These are phyloP conservation scores for Drosophila lacteicornis DNA, from an alignment of 1,140 invertebrate species.

Conservation along the genomic window DNA sequence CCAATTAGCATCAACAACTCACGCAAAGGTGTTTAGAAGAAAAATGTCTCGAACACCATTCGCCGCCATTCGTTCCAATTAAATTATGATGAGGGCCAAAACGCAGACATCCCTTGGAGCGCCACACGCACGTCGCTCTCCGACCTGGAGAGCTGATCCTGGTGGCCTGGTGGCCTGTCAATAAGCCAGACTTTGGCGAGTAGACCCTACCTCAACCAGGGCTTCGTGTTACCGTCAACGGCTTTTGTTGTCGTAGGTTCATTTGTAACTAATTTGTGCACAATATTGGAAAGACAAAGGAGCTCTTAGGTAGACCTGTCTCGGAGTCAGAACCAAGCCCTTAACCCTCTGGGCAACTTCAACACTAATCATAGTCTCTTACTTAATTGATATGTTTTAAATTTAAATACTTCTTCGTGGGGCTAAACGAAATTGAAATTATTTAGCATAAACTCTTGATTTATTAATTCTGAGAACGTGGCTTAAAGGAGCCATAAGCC, in stretches of 20 bases:
- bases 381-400: constrained; percentile 4
- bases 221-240: constrained; percentile 67
- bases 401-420: neutral
- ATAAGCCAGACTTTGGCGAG: constrained; percentile 17
- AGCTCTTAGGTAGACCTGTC: constrained; percentile 17
- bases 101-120: constrained; percentile 42
- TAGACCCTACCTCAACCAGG: constrained; percentile 31
- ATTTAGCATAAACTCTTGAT: constrained; percentile 6
- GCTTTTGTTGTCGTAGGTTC: constrained; percentile 78
- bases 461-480: neutral
- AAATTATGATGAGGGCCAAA: constrained; percentile 41
- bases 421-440: neutral
- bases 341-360: constrained; percentile 12
- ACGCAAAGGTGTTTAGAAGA: constrained; percentile 59
- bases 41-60: constrained; percentile 33
- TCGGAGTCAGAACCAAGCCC: neutral
- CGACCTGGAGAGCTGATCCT: neutral
- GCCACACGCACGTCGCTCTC: constrained; percentile 45
- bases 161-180: constrained; percentile 50
- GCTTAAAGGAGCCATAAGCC: neutral
- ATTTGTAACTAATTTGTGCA: constrained; percentile 83
- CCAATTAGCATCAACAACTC: constrained; percentile 44
- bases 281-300: constrained; percentile 72
- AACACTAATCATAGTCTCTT: neutral
- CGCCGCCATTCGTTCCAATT: constrained; percentile 44